phyloP scores from a whole-genome alignment of 2,888 invertebrate species.

The Tenthredo amoena region DNA sequence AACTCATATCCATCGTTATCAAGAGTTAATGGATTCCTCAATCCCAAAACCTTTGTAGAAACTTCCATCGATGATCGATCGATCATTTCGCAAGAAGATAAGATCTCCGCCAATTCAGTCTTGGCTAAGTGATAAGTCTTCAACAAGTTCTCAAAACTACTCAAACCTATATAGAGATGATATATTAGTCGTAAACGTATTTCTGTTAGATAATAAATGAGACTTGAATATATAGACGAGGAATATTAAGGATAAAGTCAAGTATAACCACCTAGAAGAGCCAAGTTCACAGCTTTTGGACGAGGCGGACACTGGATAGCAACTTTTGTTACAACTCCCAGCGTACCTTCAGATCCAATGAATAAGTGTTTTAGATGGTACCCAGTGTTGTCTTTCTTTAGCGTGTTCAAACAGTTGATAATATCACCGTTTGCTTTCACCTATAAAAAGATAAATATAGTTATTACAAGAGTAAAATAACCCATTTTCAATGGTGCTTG shows the following conservation, averaged over 20 bases:
- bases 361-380: constrained; percentile 98
- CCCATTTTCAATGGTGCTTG: background rate
- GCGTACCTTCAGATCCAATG: constrained; percentile 98
- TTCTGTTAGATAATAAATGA: constrained; percentile 43
- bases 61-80: constrained; percentile 88
- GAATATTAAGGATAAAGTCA: constrained; percentile 16
- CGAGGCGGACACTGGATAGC: constrained; percentile 93
- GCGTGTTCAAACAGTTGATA: constrained; percentile 89
- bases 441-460: constrained; percentile 75
- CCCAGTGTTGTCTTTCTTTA: constrained; percentile 99
- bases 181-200: constrained; percentile 23
- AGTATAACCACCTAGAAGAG: constrained; percentile 88
- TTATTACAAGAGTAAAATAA: background rate
- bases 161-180: constrained; percentile 81
- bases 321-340: constrained; percentile 96
- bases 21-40: constrained; percentile 78
- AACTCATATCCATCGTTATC: constrained; percentile 83
- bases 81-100: constrained; percentile 98
- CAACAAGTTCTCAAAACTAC: constrained; percentile 89
- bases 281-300: constrained; percentile 91
- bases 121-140: constrained; percentile 88
- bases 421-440: constrained; percentile 92
- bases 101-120: constrained; percentile 89
- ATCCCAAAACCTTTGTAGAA: constrained; percentile 82
- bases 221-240: constrained; percentile 36